Base-by-base conservation (phyloP, 2,113 vertebrate species). In the Morone chrysops region DNA sequence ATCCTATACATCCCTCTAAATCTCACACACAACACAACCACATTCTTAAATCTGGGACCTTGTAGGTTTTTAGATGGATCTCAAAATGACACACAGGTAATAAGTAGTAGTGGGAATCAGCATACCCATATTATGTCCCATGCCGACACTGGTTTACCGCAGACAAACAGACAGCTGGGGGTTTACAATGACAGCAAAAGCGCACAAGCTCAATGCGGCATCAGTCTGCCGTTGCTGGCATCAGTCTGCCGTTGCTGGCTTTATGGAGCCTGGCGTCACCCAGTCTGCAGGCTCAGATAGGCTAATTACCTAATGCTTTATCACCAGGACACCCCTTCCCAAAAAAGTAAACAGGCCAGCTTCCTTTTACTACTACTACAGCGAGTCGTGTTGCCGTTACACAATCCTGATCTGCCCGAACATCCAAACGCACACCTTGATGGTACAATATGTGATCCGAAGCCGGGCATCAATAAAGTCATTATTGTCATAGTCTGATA, bases 281-380 rank as follows among this genome's bases (percentile, higher is more conserved):
- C 83, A 92, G 95, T 95, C 95, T 96, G 90, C 93, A 84, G 89
- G 78, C 92, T 90, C 90, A 93, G 94, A 95, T 95, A 94, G 93
- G 81, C 94, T 94, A 94, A 95, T 95, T 94, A 95, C 94, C 94
- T 92, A 88, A 90, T 90, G 90, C 90, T 93, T 93, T 91, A 94
- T 93, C 92, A 87, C 92, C 90, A 76, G 87, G 87, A 91, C 87
- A 78, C 90, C 78, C 82, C 85, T 85, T 83, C 80, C 84, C 75
- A 68, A 89, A 85, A 93, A 93, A 90, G 92, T 89, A 93, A 94
- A 94, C 94, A 95, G 66, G 45, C 62, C 86, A 77, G 77, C 87
- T 93, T 91, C 92, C 92, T 85, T 83, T 68, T 85, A 89, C 79
- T 65, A 69, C 68, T 47, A 47, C 70, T 41, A 62, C 67, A 18